These are phyloP conservation scores for Meganola albula DNA, from an alignment of 2,888 invertebrate genomes.

Conservation along the genomic window DNA sequence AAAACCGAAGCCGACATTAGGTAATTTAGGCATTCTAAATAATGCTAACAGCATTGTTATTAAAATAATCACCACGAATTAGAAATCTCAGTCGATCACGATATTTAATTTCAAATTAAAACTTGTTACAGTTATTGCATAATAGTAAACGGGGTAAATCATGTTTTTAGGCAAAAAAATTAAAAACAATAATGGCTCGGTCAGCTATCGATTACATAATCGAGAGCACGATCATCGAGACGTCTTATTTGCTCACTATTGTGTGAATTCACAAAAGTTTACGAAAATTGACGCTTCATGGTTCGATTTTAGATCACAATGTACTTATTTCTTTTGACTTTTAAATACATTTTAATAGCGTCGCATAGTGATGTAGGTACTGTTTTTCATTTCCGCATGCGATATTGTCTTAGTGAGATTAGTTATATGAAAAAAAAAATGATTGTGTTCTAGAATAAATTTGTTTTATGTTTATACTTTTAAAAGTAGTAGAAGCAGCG, in stretches of 20 bases:
- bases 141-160: constrained; percentile 36
- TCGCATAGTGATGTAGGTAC: too few species aligned
- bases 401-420: too few species aligned
- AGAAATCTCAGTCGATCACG: constrained; percentile 21
- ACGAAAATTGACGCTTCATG: neutral
- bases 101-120: too few species aligned
- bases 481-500: too few species aligned
- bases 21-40: too few species aligned
- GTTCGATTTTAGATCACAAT: neutral
- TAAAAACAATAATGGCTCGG: constrained; percentile 37
- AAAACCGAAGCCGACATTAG: too few species aligned
- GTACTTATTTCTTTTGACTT: too few species aligned
- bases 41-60: neutral
- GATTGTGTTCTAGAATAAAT: too few species aligned
- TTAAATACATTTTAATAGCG: too few species aligned
- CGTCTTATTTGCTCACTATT: constrained; percentile 26
- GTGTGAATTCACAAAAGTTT: constrained; percentile 17
- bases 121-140: constrained; percentile 31
- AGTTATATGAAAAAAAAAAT: too few species aligned
- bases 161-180: constrained; percentile 35
- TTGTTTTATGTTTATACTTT: too few species aligned
- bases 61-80: constrained; percentile 25
- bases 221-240: constrained; percentile 39
- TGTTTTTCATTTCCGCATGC: too few species aligned
- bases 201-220: constrained; percentile 47